Evolutionary conservation across 2,888 invertebrate species (phyloP), one percentile per base, ranked within the genome.

Genomic region (Malthinus seriepunctatus): DNA sequence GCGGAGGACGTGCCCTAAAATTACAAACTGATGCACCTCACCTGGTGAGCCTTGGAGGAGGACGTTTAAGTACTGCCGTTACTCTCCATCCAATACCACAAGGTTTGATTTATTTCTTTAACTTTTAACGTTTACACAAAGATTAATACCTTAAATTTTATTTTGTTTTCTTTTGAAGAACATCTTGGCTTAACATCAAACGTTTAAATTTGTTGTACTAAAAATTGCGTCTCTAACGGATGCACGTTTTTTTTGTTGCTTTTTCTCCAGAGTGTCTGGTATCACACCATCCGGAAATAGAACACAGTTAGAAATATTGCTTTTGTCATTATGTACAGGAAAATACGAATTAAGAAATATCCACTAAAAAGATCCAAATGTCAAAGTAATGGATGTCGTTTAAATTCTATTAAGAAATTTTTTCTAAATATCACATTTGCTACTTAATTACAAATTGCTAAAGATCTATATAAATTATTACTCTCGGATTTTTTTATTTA

Each of bases 41-140:
- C 80, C 85, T 95, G 76, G 93, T 95, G 74, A 94, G 93, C 79
- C 86, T 94, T 74, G 95, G 95, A 63, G 91, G 93, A 66, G 94
- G 93, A 59, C 83, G 95, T 64, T 84, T 95, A 62, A 94, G 93
- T 78, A 94, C 94, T 33, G 92, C 93, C n/a, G 92, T 95, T 71
- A 95, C 95, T 32, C 83, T 95, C 68, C 92, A 94, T 79, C 93
- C 94, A 67, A 85, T 95, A 73, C 91, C 91, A 68, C 89, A 90
- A 86, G 95, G 95, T 95, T 77, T 46, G 8, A 31, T 37, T 35
- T 35, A 31, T 23, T 23, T 23, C 23, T 23, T 2, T 23, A 23
- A 23, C 23, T 23, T 8, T n/a, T 46, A 31, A 46, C 76, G 77
- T 71, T 61, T 31, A 23, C 23, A 3, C 23, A 23, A 23, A 23